Evolutionary conservation across 2,113 vertebrate species (phyloP), one percentile per base, ranked within the genome.

Genomic region (Spermophilus dauricus): DNA sequence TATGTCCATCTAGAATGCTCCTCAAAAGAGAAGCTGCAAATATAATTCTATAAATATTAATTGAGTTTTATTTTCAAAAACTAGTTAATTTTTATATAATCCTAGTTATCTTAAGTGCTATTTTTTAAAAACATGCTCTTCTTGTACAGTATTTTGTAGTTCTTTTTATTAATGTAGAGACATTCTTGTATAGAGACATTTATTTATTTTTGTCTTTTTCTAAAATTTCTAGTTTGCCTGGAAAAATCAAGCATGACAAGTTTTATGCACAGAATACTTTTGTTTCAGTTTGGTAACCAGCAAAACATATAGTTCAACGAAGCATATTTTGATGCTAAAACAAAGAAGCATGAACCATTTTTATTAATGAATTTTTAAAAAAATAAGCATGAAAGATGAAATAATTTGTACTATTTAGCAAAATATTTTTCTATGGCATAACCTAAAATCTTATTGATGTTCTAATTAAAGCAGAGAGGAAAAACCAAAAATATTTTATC

Each of bases 301-400:
- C 10, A 77, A 76, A 89, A 61, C 2, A 10, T 72, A 5, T 51
- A 81, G 12, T 63, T 20, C 91, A 94, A 56, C 48, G 8, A 86
- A 63, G 11, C 3, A 18, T 8, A 58, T 84, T 96, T 81, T 42
- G 76, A 78, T 39, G n/a, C 53, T 82, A 87, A 94, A 83, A 95
- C 22, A 84, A 78, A 83, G 26, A 89, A 9, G 11, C 8, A 85
- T 53, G 5, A 20, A 37, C 5, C n/a, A 85, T 78, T 86, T 89
- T n/a, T n/a, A 73, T 67, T 85, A 82, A 76, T 75, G 56, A 72
- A 0, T 16, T 85, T 63, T 97, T 73, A 53, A 69, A 24, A 72
- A 9, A 45, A 45, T 45, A 45, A 53, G 42, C 30, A 30, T 67
- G 3, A 1, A 87, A 8, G 51, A 69, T 90, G 3, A 20, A 89